These are phyloP conservation scores for Parthenolecanium corni DNA, from an alignment of 2,888 invertebrate genomes.

Conservation along the genomic window DNA sequence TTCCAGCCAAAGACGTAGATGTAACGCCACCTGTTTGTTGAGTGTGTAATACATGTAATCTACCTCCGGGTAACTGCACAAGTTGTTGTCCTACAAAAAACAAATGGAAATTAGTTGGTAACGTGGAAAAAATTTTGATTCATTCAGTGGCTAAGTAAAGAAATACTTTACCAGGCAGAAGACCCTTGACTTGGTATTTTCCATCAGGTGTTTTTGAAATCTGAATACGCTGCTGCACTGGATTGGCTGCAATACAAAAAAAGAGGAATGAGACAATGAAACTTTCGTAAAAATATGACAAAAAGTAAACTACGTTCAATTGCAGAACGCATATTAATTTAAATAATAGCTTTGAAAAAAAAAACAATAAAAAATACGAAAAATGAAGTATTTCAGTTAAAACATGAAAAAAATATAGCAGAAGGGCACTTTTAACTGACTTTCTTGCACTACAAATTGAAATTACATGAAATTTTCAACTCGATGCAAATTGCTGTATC, in stretches of 20 bases:
- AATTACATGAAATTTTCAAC: too few species aligned
- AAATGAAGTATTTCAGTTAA: not conserved
- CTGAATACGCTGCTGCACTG: constrained; percentile 61
- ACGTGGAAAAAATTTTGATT: too few species aligned
- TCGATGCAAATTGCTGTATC: too few species aligned
- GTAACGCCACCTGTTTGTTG: constrained; percentile 15
- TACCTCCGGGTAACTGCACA: constrained; percentile 86
- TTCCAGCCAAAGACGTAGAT: constrained; percentile 15
- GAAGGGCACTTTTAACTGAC: too few species aligned
- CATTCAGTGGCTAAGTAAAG: not conserved
- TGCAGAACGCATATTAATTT: not conserved
- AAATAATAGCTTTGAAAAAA: not conserved
- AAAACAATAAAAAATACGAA: not conserved
- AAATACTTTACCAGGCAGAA: constrained; percentile 58
- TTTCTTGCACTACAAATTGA: too few species aligned
- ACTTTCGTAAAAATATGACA: not conserved
- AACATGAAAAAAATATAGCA: too few species aligned
- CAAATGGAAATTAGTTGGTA: too few species aligned
- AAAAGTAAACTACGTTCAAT: not conserved
- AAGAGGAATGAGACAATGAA: not conserved
- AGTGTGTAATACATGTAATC: constrained; percentile 55
- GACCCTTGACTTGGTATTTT: constrained; percentile 79
- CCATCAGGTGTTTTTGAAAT: constrained; percentile 83
- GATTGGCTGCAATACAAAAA: not conserved
- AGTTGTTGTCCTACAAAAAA: constrained; percentile 59